These are phyloP conservation scores for Anoplopoma fimbria DNA, from an alignment of 2,113 vertebrate species.

Conservation along the genomic window DNA sequence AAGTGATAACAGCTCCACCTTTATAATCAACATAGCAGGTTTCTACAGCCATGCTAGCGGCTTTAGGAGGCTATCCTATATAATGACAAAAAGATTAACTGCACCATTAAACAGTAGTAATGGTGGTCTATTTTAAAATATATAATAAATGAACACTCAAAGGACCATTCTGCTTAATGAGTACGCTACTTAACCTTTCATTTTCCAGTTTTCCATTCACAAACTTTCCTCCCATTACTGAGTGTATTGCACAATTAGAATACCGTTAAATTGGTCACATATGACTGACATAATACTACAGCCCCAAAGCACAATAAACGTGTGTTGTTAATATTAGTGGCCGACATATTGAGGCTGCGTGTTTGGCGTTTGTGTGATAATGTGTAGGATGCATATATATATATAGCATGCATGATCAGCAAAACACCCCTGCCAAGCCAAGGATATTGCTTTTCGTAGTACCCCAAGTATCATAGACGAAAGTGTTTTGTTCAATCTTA, in stretches of 20 bases:
- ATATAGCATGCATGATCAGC: conserved; percentile 27
- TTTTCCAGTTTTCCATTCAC: not conserved
- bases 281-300: not conserved
- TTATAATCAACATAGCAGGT: not conserved
- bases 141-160: not conserved
- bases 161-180: not conserved
- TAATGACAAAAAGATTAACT: not conserved
- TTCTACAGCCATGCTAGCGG: too few relatives aligned
- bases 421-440: conserved; percentile 31
- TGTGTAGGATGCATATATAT: too few relatives aligned
- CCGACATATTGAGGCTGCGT: not conserved
- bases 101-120: not conserved
- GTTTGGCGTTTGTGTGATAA: conserved; percentile 11
- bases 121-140: not conserved
- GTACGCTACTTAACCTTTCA: not conserved
- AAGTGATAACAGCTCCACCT: not conserved
- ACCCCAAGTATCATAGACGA: too few relatives aligned
- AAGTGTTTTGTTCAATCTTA: too few relatives aligned
- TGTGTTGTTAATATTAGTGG: not conserved
- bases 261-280: not conserved
- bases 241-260: not conserved
- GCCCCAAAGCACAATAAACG: not conserved
- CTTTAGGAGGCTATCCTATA: not conserved
- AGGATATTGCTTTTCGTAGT: too few relatives aligned
- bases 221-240: not conserved